phyloP scores from a whole-genome alignment of 2,888 invertebrate genomes.

The Thymelicus sylvestris region DNA sequence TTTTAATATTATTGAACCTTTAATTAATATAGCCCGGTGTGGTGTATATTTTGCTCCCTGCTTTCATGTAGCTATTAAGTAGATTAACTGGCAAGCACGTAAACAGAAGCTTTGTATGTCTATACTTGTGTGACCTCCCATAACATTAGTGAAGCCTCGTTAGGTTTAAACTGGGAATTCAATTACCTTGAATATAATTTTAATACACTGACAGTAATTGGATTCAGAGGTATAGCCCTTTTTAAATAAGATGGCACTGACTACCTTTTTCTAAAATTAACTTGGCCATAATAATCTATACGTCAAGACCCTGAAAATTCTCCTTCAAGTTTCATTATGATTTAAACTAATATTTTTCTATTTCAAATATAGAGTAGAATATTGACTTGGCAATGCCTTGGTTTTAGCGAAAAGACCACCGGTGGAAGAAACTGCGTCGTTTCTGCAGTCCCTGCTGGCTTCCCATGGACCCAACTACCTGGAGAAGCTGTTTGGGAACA shows the following conservation, averaged over 20 bases:
- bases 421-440: slow-evolving; percentile 98
- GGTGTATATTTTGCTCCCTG: not conserved
- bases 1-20: not conserved
- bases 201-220: too few species aligned
- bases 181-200: too few species aligned
- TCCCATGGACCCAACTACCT: slow-evolving; percentile 98
- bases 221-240: too few species aligned
- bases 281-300: too few species aligned
- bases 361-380: not conserved
- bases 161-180: too few species aligned
- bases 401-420: slow-evolving; percentile 96
- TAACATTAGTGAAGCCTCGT: too few species aligned
- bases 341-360: too few species aligned
- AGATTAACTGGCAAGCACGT: slow-evolving; percentile 3
- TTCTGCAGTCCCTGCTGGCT: slow-evolving; percentile 95
- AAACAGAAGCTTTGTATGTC: not conserved
- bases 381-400: slow-evolving; percentile 43
- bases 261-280: too few species aligned
- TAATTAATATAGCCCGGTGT: not conserved
- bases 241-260: too few species aligned
- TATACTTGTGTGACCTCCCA: too few species aligned
- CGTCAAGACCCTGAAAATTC: too few species aligned
- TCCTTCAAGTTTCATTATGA: too few species aligned
- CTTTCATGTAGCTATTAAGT: slow-evolving; percentile 17
- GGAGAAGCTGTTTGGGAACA: slow-evolving; percentile 97